Evolutionary conservation across 2,888 invertebrate genomes (phyloP).

Genomic region (Allacma fusca): DNA sequence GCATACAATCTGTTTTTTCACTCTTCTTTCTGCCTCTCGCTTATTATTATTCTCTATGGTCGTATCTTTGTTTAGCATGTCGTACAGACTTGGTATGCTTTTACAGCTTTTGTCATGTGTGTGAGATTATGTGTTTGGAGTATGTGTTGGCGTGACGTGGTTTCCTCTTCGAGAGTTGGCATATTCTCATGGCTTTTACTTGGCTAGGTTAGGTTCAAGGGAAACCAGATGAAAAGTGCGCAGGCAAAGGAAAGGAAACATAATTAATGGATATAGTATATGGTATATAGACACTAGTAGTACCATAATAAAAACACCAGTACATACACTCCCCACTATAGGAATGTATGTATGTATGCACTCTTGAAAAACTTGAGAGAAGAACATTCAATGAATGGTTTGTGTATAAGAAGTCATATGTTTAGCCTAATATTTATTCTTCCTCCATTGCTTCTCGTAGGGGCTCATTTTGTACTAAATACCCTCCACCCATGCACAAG

Average conservation of each 20-base stretch:
- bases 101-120: constrained; percentile 2
- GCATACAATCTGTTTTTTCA: not conserved
- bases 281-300: not conserved
- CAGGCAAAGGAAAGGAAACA: constrained; percentile 18
- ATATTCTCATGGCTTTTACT: constrained; percentile 38
- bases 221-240: constrained; percentile 33
- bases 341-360: not conserved
- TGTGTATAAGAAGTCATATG: not conserved
- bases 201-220: constrained; percentile 44
- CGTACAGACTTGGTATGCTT: not conserved
- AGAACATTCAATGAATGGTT: constrained; percentile 11
- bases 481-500: too few relatives aligned
- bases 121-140: constrained; percentile 7
- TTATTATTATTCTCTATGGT: too few relatives aligned
- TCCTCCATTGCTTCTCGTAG: not conserved
- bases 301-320: not conserved
- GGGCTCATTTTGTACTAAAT: too few relatives aligned
- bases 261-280: not conserved
- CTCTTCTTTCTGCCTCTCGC: not conserved
- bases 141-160: constrained; percentile 32
- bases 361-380: not conserved
- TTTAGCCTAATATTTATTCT: not conserved
- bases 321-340: too few relatives aligned
- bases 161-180: constrained; percentile 29
- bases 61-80: not conserved